phyloP scores from a whole-genome alignment of 1,140 invertebrate species.

The Hylaeus anthracinus region DNA sequence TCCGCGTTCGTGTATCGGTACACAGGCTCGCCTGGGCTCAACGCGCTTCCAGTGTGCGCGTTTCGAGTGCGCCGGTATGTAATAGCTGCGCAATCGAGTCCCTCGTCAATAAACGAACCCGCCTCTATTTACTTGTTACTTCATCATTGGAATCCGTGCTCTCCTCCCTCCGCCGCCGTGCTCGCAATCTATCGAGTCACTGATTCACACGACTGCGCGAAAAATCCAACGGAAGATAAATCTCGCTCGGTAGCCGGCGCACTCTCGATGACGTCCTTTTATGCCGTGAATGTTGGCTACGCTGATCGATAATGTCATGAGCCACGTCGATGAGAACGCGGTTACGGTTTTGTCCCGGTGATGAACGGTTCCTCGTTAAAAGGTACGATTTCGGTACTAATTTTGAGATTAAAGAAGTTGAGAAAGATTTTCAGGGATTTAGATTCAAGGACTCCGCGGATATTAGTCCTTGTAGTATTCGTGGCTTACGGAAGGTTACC shows the following conservation, averaged over 20 bases:
- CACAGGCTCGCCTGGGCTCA: neutral
- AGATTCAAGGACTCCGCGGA: too few species aligned
- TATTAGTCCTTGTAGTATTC: too few species aligned
- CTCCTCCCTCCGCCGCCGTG: neutral
- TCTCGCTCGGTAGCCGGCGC: constrained; percentile 23
- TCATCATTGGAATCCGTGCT: constrained; percentile 64
- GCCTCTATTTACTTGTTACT: constrained; percentile 70
- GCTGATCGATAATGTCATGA: constrained; percentile 16
- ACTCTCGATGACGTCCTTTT: constrained; percentile 37
- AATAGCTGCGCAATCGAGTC: constrained; percentile 52
- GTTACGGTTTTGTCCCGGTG: neutral
- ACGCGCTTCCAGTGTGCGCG: neutral
- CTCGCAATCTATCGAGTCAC: constrained; percentile 52
- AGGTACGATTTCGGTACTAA: too few species aligned
- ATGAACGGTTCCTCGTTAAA: too few species aligned
- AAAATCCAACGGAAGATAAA: constrained; percentile 42
- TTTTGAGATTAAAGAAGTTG: too few species aligned
- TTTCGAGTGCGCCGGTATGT: neutral
- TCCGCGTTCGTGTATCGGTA: neutral
- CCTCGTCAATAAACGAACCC: constrained; percentile 64
- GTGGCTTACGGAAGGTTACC: too few species aligned
- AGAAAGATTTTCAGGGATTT: too few species aligned
- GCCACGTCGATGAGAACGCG: neutral
- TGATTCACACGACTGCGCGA: constrained; percentile 58
- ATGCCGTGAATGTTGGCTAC: constrained; percentile 33